Evolutionary conservation across 2,113 vertebrate species (phyloP).

Genomic region (Suricata suricatta): DNA sequence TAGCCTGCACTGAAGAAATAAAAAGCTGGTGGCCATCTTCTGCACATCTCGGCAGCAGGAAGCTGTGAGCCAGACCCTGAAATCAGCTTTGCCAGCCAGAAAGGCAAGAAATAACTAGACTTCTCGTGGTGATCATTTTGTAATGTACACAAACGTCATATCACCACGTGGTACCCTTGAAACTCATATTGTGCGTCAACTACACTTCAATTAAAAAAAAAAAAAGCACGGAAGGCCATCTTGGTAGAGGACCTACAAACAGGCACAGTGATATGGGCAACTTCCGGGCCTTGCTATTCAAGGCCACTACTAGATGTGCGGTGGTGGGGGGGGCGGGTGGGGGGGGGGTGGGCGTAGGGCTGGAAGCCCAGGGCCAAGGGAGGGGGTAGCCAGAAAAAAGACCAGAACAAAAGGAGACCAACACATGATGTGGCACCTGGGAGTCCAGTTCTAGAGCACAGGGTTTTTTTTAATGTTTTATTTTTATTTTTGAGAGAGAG

Average conservation of each 20-base stretch:
- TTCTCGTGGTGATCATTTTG: background rate
- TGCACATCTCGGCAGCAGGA: background rate
- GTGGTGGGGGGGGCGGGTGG: background rate
- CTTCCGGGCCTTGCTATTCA: no score
- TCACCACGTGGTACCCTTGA: background rate
- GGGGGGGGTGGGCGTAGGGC: background rate
- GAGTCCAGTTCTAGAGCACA: background rate
- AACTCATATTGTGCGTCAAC: background rate
- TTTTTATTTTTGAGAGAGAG: no score
- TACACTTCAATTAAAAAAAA: background rate
- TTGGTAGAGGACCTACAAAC: background rate
- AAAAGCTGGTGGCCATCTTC: background rate
- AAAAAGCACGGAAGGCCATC: background rate
- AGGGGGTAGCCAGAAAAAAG: background rate
- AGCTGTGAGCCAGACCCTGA: background rate
- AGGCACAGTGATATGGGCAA: background rate
- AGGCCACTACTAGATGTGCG: background rate
- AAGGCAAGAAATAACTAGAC: background rate
- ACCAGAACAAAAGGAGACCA: background rate
- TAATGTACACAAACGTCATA: background rate
- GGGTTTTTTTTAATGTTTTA: no score
- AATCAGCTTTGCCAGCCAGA: background rate
- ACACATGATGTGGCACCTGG: rapidly evolving
- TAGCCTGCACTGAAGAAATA: background rate
- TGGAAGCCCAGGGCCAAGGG: background rate